These are phyloP conservation scores for Uropsilus gracilis DNA, from an alignment of 2,113 vertebrate species.

Conservation along the genomic window DNA sequence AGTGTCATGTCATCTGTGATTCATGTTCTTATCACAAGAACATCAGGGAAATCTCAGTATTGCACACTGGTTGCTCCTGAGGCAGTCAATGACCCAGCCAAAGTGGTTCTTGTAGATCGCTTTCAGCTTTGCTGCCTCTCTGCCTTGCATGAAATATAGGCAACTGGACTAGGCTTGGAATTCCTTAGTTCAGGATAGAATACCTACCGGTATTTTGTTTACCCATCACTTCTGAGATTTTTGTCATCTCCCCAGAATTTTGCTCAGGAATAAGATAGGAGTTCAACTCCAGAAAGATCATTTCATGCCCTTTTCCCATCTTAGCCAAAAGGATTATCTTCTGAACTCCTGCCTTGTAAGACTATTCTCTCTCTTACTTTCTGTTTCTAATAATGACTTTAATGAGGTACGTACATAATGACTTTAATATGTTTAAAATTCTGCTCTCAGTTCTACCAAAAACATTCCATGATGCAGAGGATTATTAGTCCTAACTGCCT, in stretches of 20 bases:
- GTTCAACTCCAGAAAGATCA: background rate
- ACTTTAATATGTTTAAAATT: constrained; percentile 8
- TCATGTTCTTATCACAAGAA: too few species aligned
- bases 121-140: background rate
- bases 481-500: background rate
- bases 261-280: background rate
- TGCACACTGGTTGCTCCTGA: background rate
- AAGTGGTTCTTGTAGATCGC: background rate
- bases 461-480: background rate
- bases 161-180: background rate
- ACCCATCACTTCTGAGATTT: background rate
- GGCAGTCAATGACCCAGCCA: background rate
- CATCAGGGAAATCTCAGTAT: background rate
- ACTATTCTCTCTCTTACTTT: background rate
- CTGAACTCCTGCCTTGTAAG: background rate
- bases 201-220: background rate
- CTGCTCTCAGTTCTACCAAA: background rate
- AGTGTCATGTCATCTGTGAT: too few species aligned
- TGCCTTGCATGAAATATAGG: background rate
- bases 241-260: background rate
- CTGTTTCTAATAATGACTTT: background rate
- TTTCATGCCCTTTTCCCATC: background rate
- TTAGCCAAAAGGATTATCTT: background rate
- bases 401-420: background rate
- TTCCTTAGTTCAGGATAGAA: background rate